Conservation (phyloP, 1,140 invertebrate genomes). For the Rhagoletis pomonella region DNA sequence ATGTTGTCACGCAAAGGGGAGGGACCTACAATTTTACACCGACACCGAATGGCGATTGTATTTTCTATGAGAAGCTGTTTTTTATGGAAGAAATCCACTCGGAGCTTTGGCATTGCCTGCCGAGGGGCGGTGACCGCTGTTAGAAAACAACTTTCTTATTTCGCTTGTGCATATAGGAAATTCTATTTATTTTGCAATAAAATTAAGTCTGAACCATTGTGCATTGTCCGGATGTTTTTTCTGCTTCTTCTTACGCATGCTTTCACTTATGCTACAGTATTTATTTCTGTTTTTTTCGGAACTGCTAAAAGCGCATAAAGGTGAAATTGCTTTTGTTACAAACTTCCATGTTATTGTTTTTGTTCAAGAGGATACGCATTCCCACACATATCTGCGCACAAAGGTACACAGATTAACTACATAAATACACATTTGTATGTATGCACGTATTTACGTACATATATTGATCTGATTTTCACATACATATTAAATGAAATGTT, state of each 20-base stretch:
- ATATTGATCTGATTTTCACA: neutral
- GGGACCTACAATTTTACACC: too few species aligned
- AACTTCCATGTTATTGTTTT: neutral
- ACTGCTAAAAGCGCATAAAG: slow-evolving; percentile 29
- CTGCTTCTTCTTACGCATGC: neutral
- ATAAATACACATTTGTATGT: neutral
- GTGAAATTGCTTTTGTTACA: slow-evolving; percentile 48
- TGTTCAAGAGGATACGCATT: neutral
- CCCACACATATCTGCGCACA: neutral
- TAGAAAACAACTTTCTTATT: too few species aligned
- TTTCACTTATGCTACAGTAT: neutral
- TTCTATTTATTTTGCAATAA: too few species aligned
- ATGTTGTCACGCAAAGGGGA: too few species aligned
- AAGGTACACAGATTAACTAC: neutral
- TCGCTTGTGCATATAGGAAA: too few species aligned
- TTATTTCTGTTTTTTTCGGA: slow-evolving; percentile 15
- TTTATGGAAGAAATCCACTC: too few species aligned
- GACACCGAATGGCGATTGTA: too few species aligned
- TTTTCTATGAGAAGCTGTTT: too few species aligned
- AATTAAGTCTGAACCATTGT: too few species aligned
- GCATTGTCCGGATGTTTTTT: too few species aligned
- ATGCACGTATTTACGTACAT: neutral
- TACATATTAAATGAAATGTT: slow-evolving; percentile 26
- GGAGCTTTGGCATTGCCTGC: too few species aligned
- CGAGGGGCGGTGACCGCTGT: too few species aligned